Percentiles rank a stretch among this genome's conserved stretches.
Conservation (phyloP, 1,140 invertebrate genomes). For the Hetaerina americana region DNA sequence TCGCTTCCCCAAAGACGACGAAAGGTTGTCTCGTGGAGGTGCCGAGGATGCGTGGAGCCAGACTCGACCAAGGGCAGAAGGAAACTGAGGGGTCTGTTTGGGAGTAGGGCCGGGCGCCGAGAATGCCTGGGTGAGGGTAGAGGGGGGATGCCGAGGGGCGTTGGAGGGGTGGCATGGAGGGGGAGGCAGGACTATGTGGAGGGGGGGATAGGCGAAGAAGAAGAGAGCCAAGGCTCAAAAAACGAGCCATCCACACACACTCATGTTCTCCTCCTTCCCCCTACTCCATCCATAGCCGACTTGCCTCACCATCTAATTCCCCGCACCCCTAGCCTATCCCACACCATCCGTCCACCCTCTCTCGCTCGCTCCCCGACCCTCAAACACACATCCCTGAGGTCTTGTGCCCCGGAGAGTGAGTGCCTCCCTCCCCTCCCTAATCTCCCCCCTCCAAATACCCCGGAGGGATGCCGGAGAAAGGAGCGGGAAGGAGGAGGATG, state of each 20-base stretch:
- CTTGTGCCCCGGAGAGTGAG: neutral
- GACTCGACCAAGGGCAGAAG: neutral
- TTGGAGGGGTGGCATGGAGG: neutral
- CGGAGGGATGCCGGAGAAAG: slow-evolving; percentile 7
- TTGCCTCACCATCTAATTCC: too few species aligned
- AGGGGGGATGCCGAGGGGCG: neutral
- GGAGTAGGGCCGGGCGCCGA: neutral
- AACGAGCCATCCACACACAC: too few species aligned
- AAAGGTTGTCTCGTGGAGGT: too few species aligned
- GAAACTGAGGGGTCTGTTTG: neutral
- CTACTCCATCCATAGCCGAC: slow-evolving; percentile 28
- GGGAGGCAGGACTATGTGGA: too few species aligned
- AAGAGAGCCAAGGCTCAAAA: too few species aligned
- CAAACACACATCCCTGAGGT: slow-evolving; percentile 3
- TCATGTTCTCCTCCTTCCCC: too few species aligned
- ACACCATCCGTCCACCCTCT: slow-evolving; percentile 21
- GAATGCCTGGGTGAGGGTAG: too few species aligned
- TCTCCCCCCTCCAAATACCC: neutral
- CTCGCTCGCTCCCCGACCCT: slow-evolving; percentile 16
- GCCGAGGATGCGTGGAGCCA: too few species aligned
- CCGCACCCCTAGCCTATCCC: slow-evolving; percentile 30
- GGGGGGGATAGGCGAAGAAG: too few species aligned
- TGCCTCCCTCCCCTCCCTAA: slow-evolving; percentile 9
- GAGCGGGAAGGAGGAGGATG: slow-evolving; percentile 8
- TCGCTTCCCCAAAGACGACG: too few species aligned